Conservation (phyloP, 92 coral and sea anemone species). For the Palythoa heliodiscus region DNA sequence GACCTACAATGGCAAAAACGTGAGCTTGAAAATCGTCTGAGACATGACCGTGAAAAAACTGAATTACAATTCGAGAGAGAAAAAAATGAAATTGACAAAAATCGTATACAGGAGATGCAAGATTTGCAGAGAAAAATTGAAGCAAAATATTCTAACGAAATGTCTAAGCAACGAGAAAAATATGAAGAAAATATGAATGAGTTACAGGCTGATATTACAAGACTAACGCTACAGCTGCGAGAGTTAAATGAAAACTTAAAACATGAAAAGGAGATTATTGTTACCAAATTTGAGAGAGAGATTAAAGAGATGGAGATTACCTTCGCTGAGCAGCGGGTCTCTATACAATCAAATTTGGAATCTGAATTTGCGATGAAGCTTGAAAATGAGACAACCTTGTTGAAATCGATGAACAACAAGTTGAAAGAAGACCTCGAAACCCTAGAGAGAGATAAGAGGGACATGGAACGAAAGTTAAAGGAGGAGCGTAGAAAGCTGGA, state of each 20-base stretch:
- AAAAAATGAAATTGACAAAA: conserved; percentile 82
- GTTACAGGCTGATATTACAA: conserved; percentile 80
- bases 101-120: conserved; percentile 68
- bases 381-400: conserved; percentile 84
- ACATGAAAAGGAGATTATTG: conserved; percentile 88
- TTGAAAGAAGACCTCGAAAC: conserved; percentile 83
- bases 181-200: conserved; percentile 85
- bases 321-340: conserved; percentile 77
- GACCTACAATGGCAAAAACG: conserved; percentile 94
- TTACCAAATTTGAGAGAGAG: conserved; percentile 88
- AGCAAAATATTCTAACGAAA: conserved; percentile 66
- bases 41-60: conserved; percentile 86
- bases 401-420: conserved; percentile 74
- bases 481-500: conserved; percentile 85
- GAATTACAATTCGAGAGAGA: conserved; percentile 86
- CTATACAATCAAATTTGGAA: conserved; percentile 71
- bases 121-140: conserved; percentile 73
- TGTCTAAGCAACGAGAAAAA: conserved; percentile 72
- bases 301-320: conserved; percentile 89
- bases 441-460: conserved; percentile 87
- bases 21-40: conserved; percentile 77
- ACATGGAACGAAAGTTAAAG: conserved; percentile 72
- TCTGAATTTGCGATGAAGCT: conserved; percentile 85
- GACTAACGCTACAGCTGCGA: conserved; percentile 81
- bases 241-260: conserved; percentile 89